Evolutionary conservation across 2,888 invertebrate genomes (phyloP).

Genomic region (Drosophila bunnanda): DNA sequence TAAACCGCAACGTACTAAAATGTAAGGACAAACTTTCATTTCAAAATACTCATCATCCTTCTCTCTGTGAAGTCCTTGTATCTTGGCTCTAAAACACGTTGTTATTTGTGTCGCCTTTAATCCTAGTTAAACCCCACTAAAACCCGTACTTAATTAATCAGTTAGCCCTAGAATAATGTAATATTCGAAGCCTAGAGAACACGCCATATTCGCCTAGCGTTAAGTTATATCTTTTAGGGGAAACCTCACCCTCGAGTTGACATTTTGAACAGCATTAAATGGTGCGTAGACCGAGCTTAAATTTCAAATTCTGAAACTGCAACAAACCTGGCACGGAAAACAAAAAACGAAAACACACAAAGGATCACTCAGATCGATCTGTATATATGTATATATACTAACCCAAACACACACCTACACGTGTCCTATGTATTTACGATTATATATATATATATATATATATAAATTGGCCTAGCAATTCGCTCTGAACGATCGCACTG

Average conservation of each 20-base stretch:
- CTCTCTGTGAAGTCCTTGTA: conserved; percentile 6
- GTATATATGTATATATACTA: conserved; percentile 29
- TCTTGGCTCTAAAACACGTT: conserved; percentile 13
- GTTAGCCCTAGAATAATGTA: conserved; percentile 8
- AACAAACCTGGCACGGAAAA: conserved; percentile 26
- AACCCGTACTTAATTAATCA: background rate
- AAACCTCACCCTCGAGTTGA: conserved; percentile 69
- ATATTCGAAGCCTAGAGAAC: conserved; percentile 25
- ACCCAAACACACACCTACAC: conserved; percentile 13
- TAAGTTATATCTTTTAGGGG: conserved; percentile 53
- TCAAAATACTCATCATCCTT: conserved; percentile 9
- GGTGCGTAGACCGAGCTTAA: conserved; percentile 57
- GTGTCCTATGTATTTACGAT: conserved; percentile 38
- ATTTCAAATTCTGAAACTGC: conserved; percentile 27
- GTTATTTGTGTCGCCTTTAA: conserved; percentile 13
- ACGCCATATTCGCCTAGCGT: conserved; percentile 55
- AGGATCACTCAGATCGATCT: background rate
- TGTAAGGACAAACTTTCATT: conserved; percentile 18
- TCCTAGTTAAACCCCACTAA: conserved; percentile 10
- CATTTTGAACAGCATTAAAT: conserved; percentile 65
- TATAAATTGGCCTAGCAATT: conserved; percentile 77
- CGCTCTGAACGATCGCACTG: conserved; percentile 72
- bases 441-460: conserved; percentile 28
- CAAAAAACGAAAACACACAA: background rate
- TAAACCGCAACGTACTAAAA: background rate